Conservation (phyloP, 2,888 invertebrate species). For the Lithophane socia region DNA sequence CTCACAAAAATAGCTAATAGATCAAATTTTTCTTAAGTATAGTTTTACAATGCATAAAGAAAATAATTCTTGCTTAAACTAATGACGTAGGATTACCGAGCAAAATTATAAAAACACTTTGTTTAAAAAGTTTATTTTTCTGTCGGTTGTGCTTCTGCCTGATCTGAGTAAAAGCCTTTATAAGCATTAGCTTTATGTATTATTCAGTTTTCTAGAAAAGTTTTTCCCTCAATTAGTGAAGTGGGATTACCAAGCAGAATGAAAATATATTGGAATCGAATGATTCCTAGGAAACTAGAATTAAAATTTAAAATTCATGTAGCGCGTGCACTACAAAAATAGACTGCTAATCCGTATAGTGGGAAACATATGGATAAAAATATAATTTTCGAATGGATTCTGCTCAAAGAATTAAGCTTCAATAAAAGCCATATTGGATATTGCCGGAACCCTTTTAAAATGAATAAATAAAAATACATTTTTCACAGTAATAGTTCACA, state of each 20-base stretch:
- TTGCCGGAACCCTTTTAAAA: conserved; percentile 1
- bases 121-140: too few species aligned
- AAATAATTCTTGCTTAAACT: background rate
- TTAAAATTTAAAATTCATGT: background rate
- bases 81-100: background rate
- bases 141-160: background rate
- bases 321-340: conserved; percentile 13
- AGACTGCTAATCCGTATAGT: conserved; percentile 12
- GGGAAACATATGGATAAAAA: background rate
- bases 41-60: too few species aligned
- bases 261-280: background rate
- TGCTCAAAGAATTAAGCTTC: background rate
- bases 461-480: background rate
- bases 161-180: background rate
- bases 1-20: too few species aligned
- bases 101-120: background rate
- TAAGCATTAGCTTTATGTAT: background rate
- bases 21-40: background rate
- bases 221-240: background rate
- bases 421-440: background rate
- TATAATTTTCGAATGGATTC: background rate
- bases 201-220: background rate
- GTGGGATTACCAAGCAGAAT: conserved; percentile 35
- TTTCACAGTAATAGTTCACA: background rate
- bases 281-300: conserved; percentile 11